These are phyloP conservation scores for Gymnogyps californianus DNA, from an alignment of 2,113 vertebrate species.

Conservation along the genomic window DNA sequence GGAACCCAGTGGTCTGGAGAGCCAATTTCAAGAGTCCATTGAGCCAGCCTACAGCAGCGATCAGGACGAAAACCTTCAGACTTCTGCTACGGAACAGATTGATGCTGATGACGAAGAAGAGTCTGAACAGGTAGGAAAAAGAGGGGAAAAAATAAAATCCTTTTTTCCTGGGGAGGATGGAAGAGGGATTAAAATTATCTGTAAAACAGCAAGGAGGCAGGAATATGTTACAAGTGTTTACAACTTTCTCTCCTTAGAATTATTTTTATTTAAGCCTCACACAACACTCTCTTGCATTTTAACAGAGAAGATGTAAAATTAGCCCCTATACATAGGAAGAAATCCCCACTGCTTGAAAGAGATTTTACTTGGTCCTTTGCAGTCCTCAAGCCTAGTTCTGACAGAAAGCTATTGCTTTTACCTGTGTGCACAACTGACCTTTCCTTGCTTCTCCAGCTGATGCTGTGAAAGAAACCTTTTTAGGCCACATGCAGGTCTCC, in stretches of 20 bases:
- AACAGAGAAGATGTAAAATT: neutral
- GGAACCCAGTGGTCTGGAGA: slow-evolving; percentile 62
- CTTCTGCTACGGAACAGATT: slow-evolving; percentile 72
- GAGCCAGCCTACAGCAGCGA: slow-evolving; percentile 76
- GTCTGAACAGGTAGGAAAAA: slow-evolving; percentile 70
- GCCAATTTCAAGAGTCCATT: slow-evolving; percentile 77
- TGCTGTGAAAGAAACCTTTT: neutral
- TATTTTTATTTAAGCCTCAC: neutral
- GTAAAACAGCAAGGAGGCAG: neutral
- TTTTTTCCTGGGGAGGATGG: neutral
- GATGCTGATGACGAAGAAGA: slow-evolving; percentile 87
- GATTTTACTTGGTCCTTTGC: neutral
- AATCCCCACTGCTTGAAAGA: neutral
- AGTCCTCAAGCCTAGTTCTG: neutral
- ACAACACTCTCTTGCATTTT: neutral
- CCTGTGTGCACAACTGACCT: neutral
- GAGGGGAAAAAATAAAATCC: fast-evolving
- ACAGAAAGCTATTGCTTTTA: neutral
- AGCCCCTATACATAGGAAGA: neutral
- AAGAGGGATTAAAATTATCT: neutral
- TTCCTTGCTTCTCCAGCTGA: neutral
- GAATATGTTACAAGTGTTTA: neutral
- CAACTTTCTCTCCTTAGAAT: neutral
- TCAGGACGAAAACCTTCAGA: slow-evolving; percentile 76
- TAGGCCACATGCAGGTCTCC: neutral